These are phyloP conservation scores for Tolypeutes matacus DNA, from an alignment of 2,797 vertebrate species.

Conservation along the genomic window DNA sequence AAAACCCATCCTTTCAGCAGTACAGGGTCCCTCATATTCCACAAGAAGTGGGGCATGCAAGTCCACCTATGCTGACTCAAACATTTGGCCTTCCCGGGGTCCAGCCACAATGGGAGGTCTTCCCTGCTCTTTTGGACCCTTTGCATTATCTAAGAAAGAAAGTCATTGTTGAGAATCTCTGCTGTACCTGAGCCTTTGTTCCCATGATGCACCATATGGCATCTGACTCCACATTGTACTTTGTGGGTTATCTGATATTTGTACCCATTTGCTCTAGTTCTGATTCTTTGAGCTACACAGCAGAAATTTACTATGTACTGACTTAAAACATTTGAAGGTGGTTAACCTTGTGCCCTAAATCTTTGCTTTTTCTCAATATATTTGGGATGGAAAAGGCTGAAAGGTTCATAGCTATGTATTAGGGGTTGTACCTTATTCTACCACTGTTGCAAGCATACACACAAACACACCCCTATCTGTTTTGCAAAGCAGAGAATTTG, in stretches of 20 bases:
- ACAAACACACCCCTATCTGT: neutral
- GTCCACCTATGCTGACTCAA: too few species aligned
- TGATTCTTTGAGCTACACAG: neutral
- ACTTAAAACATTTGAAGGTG: neutral
- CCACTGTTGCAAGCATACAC: neutral
- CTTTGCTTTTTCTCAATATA: neutral
- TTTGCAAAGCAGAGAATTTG: constrained; percentile 13
- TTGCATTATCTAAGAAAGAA: too few species aligned
- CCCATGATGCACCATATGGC: too few species aligned
- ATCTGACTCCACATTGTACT: neutral
- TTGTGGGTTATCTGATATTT: neutral
- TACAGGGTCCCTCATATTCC: too few species aligned
- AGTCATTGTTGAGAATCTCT: too few species aligned
- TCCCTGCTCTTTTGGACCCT: too few species aligned
- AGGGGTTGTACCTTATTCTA: neutral
- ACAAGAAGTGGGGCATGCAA: too few species aligned
- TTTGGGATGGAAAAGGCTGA: neutral
- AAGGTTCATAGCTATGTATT: neutral
- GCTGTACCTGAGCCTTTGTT: too few species aligned
- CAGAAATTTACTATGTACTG: neutral
- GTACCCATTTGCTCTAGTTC: neutral
- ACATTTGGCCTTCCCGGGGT: too few species aligned
- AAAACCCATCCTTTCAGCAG: too few species aligned
- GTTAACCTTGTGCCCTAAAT: neutral
- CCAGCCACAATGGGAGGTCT: too few species aligned